phyloP scores from a whole-genome alignment of 2,888 invertebrate genomes.

The Panzeria rudis region DNA sequence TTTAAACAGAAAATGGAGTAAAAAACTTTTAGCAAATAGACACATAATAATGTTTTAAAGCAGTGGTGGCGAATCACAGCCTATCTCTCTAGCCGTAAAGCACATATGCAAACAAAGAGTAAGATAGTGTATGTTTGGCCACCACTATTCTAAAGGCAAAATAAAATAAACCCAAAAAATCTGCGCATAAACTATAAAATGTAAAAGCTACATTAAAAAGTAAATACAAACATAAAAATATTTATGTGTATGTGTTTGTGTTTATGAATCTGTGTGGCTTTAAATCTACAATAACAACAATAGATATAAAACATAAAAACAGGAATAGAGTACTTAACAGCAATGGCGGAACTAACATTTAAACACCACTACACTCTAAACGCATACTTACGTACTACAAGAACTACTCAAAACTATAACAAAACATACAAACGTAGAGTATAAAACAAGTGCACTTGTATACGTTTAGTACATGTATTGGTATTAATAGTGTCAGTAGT shows the following conservation, averaged over 20 bases:
- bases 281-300: conserved; percentile 24
- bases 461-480: not conserved
- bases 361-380: conserved; percentile 54
- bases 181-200: conserved; percentile 20
- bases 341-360: conserved; percentile 64
- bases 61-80: too few relatives aligned
- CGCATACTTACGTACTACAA: conserved; percentile 33
- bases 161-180: conserved; percentile 16
- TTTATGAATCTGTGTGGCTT: not conserved
- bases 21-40: conserved; percentile 35
- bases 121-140: too few relatives aligned
- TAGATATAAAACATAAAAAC: conserved; percentile 42
- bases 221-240: not conserved
- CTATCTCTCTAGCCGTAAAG: too few relatives aligned
- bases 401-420: conserved; percentile 32
- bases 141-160: conserved; percentile 43
- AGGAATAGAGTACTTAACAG: conserved; percentile 68
- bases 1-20: conserved; percentile 16
- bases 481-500: conserved; percentile 23
- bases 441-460: not conserved
- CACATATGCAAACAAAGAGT: too few relatives aligned
- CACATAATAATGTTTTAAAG: conserved; percentile 49
- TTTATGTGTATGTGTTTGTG: not conserved
- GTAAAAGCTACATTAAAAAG: conserved; percentile 9
- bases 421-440: not conserved